Evolutionary conservation across 2,888 invertebrate genomes (phyloP).

Genomic region (Caradrina kadenii): DNA sequence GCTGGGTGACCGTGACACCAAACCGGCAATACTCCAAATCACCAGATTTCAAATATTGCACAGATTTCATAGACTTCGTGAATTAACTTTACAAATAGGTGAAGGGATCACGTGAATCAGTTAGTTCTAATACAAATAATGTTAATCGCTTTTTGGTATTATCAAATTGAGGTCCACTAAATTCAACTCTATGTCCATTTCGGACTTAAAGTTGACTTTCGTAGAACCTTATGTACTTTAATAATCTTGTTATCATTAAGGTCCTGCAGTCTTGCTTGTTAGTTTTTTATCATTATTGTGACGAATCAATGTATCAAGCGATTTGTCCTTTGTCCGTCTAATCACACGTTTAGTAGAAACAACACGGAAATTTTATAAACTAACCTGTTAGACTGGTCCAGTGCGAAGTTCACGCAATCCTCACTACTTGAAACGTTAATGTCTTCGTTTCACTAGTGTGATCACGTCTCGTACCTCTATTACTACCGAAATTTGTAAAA

Average conservation of each 20-base stretch:
- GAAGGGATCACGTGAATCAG: conserved; percentile 47
- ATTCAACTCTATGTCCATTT: neutral
- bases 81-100: conserved; percentile 57
- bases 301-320: conserved; percentile 43
- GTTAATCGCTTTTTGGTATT: conserved; percentile 15
- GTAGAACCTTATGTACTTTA: neutral
- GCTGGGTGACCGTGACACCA: conserved; percentile 72
- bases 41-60: conserved; percentile 74
- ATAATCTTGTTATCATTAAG: neutral
- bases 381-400: conserved; percentile 76
- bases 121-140: conserved; percentile 2
- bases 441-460: conserved; percentile 83
- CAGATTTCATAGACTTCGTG: conserved; percentile 66
- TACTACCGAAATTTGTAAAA: conserved; percentile 71
- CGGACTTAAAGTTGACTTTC: neutral
- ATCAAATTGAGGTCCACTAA: conserved; percentile 15
- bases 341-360: conserved; percentile 47
- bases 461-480: conserved; percentile 79
- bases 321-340: conserved; percentile 54
- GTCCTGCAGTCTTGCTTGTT: conserved; percentile 4
- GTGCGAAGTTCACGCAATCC: conserved; percentile 83
- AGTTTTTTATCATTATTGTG: conserved; percentile 23
- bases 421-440: conserved; percentile 83
- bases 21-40: conserved; percentile 68
- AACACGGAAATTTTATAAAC: conserved; percentile 60